Evolutionary conservation across 2,888 invertebrate genomes (phyloP), one percentile per base, ranked within the genome.

Genomic region (Ennomos fuscantarius): DNA sequence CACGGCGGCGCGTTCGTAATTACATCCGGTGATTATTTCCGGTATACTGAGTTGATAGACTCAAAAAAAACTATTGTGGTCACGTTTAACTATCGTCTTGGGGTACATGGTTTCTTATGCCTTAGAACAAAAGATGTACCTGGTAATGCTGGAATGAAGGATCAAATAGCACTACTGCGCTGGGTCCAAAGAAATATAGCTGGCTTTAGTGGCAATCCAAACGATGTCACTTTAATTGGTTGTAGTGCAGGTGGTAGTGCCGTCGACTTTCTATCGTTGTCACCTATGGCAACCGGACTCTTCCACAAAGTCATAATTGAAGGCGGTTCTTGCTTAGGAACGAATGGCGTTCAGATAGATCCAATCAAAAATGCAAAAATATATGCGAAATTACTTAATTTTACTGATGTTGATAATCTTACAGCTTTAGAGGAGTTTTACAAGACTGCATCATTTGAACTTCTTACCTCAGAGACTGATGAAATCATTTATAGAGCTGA

Each of bases 121-220:
- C 47, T 72, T 8, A 69, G 72, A 1, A 70, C 72, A 8, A 54
- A 63, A 48, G 58, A 56, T 32, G 62, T 57, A 1, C 72, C 72
- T 2, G 70, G 72, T 5, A 70, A 72, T 42, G 69, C 67, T 11
- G 67, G 66, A 1, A 44, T 69, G 62, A 67, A 69, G 49, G 67
- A 69, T 41, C 61, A 64, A 53, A 58, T 67, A 34, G 65, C 65
- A 1, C 13, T 58, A 9, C 45, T 69, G 11, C 56, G 60, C 1
- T 69, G 69, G 67, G 60, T 69, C 5, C 50, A 62, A 12, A 56
- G 51, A 10, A 69, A 69, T 13, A 67, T 69, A 10, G 66, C 55
- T 8, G 50, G 34, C n/a, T 69, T 66, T 43, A 63, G 66, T n/a
- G 69, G 67, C 8, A 66, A 67, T 33, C 66, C 67, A 15, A 15